Percentiles rank a stretch among this genome's conserved stretches.
Conservation (phyloP, 2,797 vertebrate genomes). For the Xyrichtys novacula region DNA sequence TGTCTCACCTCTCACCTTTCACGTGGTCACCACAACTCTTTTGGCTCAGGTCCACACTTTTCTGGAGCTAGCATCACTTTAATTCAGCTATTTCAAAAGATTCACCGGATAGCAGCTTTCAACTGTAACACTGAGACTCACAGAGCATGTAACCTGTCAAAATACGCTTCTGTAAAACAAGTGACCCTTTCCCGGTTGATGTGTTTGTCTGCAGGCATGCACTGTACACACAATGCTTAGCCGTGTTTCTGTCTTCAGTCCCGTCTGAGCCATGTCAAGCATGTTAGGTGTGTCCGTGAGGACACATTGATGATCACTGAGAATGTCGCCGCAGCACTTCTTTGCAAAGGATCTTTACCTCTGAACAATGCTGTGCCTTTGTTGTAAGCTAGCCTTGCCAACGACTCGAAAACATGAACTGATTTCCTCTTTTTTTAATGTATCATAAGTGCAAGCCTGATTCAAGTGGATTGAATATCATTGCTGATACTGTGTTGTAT, state of each 20-base stretch:
- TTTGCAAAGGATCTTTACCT: constrained; percentile 88
- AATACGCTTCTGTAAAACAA: constrained; percentile 49
- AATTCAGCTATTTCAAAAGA: constrained; percentile 58
- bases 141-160: constrained; percentile 63
- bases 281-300: constrained; percentile 70
- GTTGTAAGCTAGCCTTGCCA: constrained; percentile 90
- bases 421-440: constrained; percentile 72
- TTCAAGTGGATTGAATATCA: constrained; percentile 77
- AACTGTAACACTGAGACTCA: constrained; percentile 38
- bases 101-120: constrained; percentile 37
- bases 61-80: constrained; percentile 55
- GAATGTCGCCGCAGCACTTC: constrained; percentile 81
- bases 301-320: constrained; percentile 62
- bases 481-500: constrained; percentile 75
- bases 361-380: constrained; percentile 90
- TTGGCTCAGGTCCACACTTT: constrained; percentile 81
- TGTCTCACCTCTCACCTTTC: constrained; percentile 57
- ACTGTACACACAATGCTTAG: constrained; percentile 43
- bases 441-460: constrained; percentile 78
- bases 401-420: constrained; percentile 81
- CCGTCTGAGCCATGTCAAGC: constrained; percentile 69
- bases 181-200: constrained; percentile 39
- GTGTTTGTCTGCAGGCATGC: constrained; percentile 54
- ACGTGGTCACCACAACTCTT: constrained; percentile 53
- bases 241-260: constrained; percentile 57